Evolutionary conservation across 2,113 vertebrate genomes (phyloP), one percentile per base, ranked within the genome.

Genomic region (Acrocephalus kingi): DNA sequence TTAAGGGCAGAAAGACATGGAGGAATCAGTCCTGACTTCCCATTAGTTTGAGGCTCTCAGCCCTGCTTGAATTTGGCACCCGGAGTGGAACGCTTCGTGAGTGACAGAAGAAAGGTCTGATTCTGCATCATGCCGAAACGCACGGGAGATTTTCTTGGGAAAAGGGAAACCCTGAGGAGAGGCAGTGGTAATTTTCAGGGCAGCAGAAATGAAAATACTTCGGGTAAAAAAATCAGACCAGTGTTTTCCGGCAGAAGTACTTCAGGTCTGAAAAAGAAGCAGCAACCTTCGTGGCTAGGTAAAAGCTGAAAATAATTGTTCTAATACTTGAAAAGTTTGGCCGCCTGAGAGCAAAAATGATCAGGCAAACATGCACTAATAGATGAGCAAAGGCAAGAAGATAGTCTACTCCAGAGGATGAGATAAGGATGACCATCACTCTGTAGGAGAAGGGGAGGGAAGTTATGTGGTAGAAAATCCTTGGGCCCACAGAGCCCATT

Each of bases 351-450:
- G 41, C 2, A 5, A 84, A 90, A 78, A 28, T 11, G 49, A 77
- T 62, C 25, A 49, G 21, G 27, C 22, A 61, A 62, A 63, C 31
- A 4, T 13, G 10, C 31, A 63, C 7, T 59, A 25, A 41, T 45
- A 69, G 25, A 28, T 15, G 28, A 30, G 27, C 46, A 79, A 83
- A 79, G 48, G 58, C 43, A 35, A 43, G 49, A 51, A 30, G 22
- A 11, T 0, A 46, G 0, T n/a, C n/a, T n/a, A n/a, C n/a, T 43
- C 39, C 31, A 8, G 24, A 1, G 8, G 27, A 0, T 23, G n/a
- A n/a, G n/a, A n/a, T 5, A 46, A 58, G 13, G 20, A 43, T 59
- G 35, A 41, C 23, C 2, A 3, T 21, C 61, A 63, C 9, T 25
- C 43, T 54, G 18, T 16, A 48, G 25, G 20, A 71, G 21, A 43